phyloP scores from a whole-genome alignment of 2,113 vertebrate species.

The Tinamus guttatus region DNA sequence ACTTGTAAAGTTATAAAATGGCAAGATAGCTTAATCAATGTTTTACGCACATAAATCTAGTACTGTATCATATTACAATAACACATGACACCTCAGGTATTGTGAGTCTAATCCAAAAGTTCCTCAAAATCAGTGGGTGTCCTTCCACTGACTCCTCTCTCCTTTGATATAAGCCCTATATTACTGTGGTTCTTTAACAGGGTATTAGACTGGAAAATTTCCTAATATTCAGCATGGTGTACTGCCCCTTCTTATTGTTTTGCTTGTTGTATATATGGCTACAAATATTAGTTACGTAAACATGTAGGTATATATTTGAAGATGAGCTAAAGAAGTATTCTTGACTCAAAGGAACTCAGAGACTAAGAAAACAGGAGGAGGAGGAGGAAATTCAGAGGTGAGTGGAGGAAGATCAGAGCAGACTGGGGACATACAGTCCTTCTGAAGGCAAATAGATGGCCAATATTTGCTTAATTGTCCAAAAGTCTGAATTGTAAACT shows the following conservation, averaged over 20 bases:
- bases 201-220: not conserved
- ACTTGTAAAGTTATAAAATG: not conserved
- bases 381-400: not conserved
- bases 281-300: not conserved
- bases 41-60: not conserved
- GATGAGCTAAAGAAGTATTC: not conserved
- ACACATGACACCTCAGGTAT: accelerated
- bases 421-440: not conserved
- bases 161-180: not conserved
- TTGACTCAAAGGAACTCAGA: not conserved
- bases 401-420: not conserved
- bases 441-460: not conserved
- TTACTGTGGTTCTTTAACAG: not conserved
- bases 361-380: not conserved
- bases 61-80: not conserved
- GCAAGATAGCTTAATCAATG: not conserved
- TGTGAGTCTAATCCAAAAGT: not conserved
- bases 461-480: not conserved
- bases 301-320: not conserved
- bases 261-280: not conserved
- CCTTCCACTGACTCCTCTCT: not conserved
- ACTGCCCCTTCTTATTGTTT: not conserved
- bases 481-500: not conserved
- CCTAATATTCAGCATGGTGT: accelerated
- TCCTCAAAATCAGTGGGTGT: not conserved